These are phyloP conservation scores for Paedocypris micromegethes DNA, from an alignment of 2,797 vertebrate genomes.

Conservation along the genomic window DNA sequence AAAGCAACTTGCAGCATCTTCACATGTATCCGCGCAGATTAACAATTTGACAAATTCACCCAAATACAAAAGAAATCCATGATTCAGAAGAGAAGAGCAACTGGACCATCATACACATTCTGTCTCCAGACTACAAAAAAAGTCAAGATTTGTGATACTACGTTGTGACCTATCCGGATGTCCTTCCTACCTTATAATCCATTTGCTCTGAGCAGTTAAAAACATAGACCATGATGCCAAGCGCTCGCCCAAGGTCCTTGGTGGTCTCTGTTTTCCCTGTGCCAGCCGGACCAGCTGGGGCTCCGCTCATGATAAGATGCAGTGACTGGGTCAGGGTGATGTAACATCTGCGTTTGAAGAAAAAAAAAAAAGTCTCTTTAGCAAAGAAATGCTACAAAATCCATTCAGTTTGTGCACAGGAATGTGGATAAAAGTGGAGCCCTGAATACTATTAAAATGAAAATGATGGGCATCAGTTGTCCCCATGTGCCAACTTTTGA, in stretches of 20 bases:
- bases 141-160: too few species aligned
- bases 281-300: constrained; percentile 87
- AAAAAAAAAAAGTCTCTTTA: constrained; percentile 22
- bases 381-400: constrained; percentile 27
- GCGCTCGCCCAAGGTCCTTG: constrained; percentile 89
- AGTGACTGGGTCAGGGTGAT: constrained; percentile 94
- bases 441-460: too few species aligned
- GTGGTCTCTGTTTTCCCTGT: constrained; percentile 96
- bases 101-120: too few species aligned
- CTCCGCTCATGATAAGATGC: constrained; percentile 92
- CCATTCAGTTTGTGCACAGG: neutral
- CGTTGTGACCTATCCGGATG: too few species aligned
- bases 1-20: too few species aligned
- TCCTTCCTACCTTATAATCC: constrained; percentile 87
- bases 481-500: too few species aligned
- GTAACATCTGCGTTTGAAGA: constrained; percentile 76
- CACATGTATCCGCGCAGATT: too few species aligned
- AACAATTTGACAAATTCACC: too few species aligned
- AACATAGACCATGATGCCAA: constrained; percentile 94
- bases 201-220: constrained; percentile 99
- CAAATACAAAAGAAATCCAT: too few species aligned
- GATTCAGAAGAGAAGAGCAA: too few species aligned
- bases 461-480: too few species aligned
- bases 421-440: neutral
- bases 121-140: too few species aligned